A percentile compares a stretch with the other conserved stretches of the same genome.
Evolutionary conservation across 1,140 invertebrate species (phyloP).

Genomic region (Micrasema longulum): DNA sequence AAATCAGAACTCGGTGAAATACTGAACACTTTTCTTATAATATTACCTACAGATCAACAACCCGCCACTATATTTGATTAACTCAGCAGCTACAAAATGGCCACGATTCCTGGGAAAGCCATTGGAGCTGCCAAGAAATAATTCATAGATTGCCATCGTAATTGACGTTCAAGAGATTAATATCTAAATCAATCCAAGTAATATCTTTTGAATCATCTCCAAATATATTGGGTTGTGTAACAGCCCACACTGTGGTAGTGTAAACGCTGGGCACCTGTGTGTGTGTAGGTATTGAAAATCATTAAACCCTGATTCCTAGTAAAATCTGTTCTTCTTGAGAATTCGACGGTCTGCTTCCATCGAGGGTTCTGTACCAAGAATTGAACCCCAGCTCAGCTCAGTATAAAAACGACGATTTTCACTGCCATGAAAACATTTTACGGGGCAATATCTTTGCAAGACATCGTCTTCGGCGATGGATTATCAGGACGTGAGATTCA

Average conservation of each 20-base stretch:
- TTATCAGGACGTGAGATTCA: slow-evolving; percentile 5
- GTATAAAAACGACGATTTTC: slow-evolving; percentile 55
- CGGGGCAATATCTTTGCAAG: slow-evolving; percentile 54
- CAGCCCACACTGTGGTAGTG: slow-evolving; percentile 13
- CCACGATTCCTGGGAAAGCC: slow-evolving; percentile 19
- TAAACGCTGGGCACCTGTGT: neutral
- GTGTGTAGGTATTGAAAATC: slow-evolving; percentile 51
- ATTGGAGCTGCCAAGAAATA: slow-evolving; percentile 13
- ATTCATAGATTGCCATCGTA: slow-evolving; percentile 27
- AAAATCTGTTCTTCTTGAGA: slow-evolving; percentile 51
- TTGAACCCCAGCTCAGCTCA: slow-evolving; percentile 50
- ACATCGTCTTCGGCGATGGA: slow-evolving; percentile 46
- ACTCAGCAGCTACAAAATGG: slow-evolving; percentile 2
- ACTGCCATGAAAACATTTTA: slow-evolving; percentile 53
- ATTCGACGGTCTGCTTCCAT: slow-evolving; percentile 50
- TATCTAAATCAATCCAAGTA: neutral
- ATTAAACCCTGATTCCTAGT: slow-evolving; percentile 55
- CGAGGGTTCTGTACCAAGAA: slow-evolving; percentile 54
- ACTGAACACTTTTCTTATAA: too few relatives aligned
- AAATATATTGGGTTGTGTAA: slow-evolving; percentile 10
- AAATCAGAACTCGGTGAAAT: too few relatives aligned
- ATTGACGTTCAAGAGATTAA: slow-evolving; percentile 27
- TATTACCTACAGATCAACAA: too few relatives aligned
- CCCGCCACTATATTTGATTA: slow-evolving; percentile 12
- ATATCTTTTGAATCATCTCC: slow-evolving; percentile 26